Conservation (phyloP, 2,888 invertebrate species). For the Sussaba pulchella region DNA sequence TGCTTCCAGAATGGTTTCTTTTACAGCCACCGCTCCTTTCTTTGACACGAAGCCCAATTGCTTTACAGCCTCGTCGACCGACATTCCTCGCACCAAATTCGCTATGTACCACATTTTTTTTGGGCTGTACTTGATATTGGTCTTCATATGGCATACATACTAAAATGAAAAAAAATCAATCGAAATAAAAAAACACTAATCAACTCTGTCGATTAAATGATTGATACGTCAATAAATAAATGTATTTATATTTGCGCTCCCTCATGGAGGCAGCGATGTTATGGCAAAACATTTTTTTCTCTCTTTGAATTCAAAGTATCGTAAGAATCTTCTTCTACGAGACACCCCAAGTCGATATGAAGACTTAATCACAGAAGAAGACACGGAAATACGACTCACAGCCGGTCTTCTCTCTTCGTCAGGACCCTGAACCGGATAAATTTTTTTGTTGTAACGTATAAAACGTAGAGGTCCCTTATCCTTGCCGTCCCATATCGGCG, state of each 20-base stretch:
- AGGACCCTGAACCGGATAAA: constrained; percentile 92
- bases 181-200: constrained; percentile 2
- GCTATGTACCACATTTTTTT: constrained; percentile 98
- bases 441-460: constrained; percentile 89
- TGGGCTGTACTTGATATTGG: constrained; percentile 95
- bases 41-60: constrained; percentile 93
- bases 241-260: no score
- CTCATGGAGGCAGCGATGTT: no score
- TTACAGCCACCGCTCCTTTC: constrained; percentile 91
- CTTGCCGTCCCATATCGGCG: constrained; percentile 18
- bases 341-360: no score
- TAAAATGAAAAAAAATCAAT: constrained; percentile 84
- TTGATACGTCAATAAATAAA: no score
- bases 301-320: no score
- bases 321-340: no score
- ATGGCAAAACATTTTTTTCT: no score
- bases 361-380: no score
- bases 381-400: constrained; percentile 90
- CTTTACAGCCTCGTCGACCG: constrained; percentile 96
- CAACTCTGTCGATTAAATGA: constrained; percentile 13
- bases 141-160: constrained; percentile 95
- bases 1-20: constrained; percentile 94
- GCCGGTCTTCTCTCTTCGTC: constrained; percentile 93
- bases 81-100: constrained; percentile 94
- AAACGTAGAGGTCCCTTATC: constrained; percentile 86